Evolutionary conservation across 2,113 vertebrate genomes (phyloP).

Genomic region (Anguilla rostrata): DNA sequence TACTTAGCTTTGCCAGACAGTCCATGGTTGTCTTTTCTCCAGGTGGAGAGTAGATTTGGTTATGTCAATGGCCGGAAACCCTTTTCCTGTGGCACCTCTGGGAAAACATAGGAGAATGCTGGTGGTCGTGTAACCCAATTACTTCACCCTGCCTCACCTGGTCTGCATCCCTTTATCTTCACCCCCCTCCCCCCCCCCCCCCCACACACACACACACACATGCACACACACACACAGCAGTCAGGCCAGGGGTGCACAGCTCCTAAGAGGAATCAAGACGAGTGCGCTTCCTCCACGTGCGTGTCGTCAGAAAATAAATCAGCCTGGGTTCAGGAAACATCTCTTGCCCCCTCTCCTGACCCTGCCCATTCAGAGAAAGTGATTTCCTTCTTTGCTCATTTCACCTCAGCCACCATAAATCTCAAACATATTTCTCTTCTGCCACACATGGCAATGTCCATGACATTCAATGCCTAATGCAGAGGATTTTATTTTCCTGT

Average conservation of each 20-base stretch:
- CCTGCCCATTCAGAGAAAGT: background rate
- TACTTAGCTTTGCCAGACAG: background rate
- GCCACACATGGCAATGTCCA: slow-evolving; percentile 50
- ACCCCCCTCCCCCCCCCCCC: too few relatives aligned
- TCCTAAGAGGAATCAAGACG: background rate
- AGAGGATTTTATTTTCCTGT: background rate
- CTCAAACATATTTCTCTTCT: background rate
- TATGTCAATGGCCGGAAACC: background rate
- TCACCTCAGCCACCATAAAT: background rate
- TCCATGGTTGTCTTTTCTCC: background rate
- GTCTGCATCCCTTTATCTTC: too few relatives aligned
- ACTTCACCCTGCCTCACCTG: background rate
- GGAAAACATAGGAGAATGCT: background rate
- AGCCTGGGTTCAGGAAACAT: background rate
- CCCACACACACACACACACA: too few relatives aligned
- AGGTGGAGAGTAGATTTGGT: background rate
- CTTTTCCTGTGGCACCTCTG: background rate
- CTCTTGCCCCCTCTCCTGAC: background rate
- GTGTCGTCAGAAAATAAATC: too few relatives aligned
- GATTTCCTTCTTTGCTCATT: background rate
- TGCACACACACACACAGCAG: too few relatives aligned
- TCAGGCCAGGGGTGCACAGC: background rate
- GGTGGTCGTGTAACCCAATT: background rate
- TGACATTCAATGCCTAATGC: slow-evolving; percentile 37
- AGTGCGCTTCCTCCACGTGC: too few relatives aligned